Evolutionary conservation across 1,140 invertebrate species (phyloP).

Genomic region (Riptortus pedestris): DNA sequence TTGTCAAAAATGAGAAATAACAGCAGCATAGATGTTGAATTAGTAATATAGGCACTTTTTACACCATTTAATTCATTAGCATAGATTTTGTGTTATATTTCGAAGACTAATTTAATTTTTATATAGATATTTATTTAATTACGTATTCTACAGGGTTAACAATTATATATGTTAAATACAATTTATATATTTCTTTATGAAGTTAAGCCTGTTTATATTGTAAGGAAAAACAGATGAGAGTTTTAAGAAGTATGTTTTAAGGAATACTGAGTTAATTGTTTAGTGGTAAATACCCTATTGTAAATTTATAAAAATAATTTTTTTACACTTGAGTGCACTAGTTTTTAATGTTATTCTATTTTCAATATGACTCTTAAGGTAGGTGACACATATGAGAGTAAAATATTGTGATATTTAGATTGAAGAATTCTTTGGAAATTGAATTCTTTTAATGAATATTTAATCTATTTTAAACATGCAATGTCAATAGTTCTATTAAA

Average conservation of each 20-base stretch:
- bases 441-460: not conserved
- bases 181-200: not conserved
- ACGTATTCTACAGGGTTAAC: conserved; percentile 7
- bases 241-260: too few relatives aligned
- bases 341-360: conserved; percentile 6
- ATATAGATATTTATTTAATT: not conserved
- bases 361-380: conserved; percentile 8
- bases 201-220: too few relatives aligned
- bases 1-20: too few relatives aligned
- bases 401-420: conserved; percentile 18
- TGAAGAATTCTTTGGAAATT: conserved; percentile 1
- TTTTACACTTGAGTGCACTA: not conserved
- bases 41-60: conserved; percentile 7
- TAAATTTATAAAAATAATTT: not conserved
- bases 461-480: conserved; percentile 5
- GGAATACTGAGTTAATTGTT: too few relatives aligned
- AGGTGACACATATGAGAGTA: not conserved
- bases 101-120: not conserved
- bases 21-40: not conserved
- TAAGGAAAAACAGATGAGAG: too few relatives aligned
- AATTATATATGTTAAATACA: not conserved
- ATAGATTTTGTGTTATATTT: not conserved
- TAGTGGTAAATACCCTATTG: not conserved
- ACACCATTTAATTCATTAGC: not conserved
- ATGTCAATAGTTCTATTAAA: not conserved